Conservation (phyloP, 2,888 invertebrate species). For the Meiosimyza decipiens region DNA sequence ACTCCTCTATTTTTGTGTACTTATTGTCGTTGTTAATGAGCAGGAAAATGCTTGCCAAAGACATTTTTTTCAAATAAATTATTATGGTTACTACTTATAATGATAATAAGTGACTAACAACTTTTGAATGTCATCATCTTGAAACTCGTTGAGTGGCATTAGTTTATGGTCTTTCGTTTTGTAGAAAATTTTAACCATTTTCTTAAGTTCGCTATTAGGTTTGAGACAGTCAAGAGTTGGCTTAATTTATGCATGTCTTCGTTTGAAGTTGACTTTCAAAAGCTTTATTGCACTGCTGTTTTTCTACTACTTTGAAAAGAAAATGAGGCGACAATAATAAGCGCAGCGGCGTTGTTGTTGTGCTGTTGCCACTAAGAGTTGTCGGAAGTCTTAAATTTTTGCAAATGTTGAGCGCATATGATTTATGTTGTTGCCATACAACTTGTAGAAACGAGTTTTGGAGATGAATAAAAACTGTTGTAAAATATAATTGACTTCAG, state of each 20-base stretch:
- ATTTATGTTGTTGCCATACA: no score
- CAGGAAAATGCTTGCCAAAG: background rate
- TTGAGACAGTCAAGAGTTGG: no score
- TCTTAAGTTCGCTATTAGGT: background rate
- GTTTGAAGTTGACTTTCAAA: background rate
- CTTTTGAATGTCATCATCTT: constrained; percentile 10
- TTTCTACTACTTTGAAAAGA: background rate
- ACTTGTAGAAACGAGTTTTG: no score
- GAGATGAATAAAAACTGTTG: no score
- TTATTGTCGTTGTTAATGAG: background rate
- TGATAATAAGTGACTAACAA: constrained; percentile 19
- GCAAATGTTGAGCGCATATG: no score
- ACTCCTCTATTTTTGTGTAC: no score
- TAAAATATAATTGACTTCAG: no score
- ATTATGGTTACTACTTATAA: background rate
- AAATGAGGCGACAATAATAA: constrained; percentile 25
- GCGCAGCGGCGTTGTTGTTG: background rate
- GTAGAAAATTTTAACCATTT: constrained; percentile 3
- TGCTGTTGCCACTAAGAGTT: no score
- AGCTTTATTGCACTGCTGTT: background rate
- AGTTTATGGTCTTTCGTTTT: constrained; percentile 12
- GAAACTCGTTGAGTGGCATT: constrained; percentile 4
- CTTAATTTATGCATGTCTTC: no score
- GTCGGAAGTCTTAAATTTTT: no score
- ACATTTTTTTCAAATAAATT: constrained; percentile 1